Evolutionary conservation across 1,140 invertebrate genomes (phyloP).

Genomic region (Lepidurus packardi): DNA sequence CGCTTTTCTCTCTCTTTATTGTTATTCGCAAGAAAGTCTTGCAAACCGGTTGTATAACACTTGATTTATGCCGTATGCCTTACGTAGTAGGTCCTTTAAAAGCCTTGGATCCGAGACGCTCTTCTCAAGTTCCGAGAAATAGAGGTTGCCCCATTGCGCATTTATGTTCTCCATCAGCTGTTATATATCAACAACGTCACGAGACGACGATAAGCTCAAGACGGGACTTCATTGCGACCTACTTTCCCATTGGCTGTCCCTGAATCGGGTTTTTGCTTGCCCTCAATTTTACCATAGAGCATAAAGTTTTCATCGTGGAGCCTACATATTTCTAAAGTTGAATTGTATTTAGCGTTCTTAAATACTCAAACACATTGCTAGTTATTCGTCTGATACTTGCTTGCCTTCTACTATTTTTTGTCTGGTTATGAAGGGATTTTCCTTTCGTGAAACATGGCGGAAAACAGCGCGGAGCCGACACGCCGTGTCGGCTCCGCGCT

Average conservation of each 20-base stretch:
- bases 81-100: background rate
- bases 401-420: too few relatives aligned
- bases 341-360: too few relatives aligned
- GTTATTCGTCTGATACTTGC: too few relatives aligned
- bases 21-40: conserved; percentile 18
- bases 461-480: too few relatives aligned
- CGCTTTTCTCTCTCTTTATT: background rate
- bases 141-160: background rate
- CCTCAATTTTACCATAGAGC: background rate
- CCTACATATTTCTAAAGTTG: too few relatives aligned
- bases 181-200: conserved; percentile 11
- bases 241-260: background rate
- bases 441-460: too few relatives aligned
- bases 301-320: background rate
- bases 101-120: background rate
- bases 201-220: background rate
- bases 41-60: background rate
- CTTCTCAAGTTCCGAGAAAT: background rate
- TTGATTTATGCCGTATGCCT: background rate
- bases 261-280: background rate
- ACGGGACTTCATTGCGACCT: background rate
- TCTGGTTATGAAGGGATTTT: too few relatives aligned
- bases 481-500: too few relatives aligned
- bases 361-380: too few relatives aligned
- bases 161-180: conserved; percentile 3